Evolutionary conservation across 1,140 invertebrate species (phyloP).

Genomic region (Oedothorax gibbosus): DNA sequence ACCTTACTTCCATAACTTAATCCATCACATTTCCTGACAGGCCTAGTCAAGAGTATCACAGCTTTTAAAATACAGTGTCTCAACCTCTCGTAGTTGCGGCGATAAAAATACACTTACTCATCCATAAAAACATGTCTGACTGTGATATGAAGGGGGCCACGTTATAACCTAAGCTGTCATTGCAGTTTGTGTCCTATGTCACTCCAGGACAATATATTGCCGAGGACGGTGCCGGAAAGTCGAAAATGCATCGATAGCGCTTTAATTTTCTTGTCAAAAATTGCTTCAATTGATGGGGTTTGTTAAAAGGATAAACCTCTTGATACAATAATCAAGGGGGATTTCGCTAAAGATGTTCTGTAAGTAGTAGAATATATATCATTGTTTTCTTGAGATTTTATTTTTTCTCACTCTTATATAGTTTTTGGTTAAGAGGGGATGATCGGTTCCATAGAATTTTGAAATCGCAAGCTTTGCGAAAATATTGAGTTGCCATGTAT

Average conservation of each 20-base stretch:
- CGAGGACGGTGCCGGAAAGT: background rate
- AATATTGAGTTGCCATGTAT: no score
- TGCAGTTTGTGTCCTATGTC: constrained; percentile 31
- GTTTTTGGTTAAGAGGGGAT: no score
- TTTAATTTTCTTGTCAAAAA: constrained; percentile 45
- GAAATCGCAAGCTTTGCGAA: no score
- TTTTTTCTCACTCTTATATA: no score
- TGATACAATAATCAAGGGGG: no score
- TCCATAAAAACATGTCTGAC: constrained; percentile 38
- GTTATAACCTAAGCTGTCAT: constrained; percentile 22
- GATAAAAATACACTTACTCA: constrained; percentile 36
- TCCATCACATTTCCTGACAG: constrained; percentile 31
- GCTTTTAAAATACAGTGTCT: constrained; percentile 37
- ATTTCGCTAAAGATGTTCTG: no score
- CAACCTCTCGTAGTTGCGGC: constrained; percentile 1
- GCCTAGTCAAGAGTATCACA: constrained; percentile 8
- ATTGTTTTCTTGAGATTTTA: no score
- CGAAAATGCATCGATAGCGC: constrained; percentile 3
- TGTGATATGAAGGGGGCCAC: constrained; percentile 25
- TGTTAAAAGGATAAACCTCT: no score
- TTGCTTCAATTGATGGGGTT: no score
- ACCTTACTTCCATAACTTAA: constrained; percentile 12
- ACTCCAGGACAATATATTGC: constrained; percentile 33
- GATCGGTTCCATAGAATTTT: no score
- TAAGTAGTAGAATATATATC: no score